Conservation (phyloP, 92 coral and sea anemone species). For the Parazoanthus swiftii region DNA sequence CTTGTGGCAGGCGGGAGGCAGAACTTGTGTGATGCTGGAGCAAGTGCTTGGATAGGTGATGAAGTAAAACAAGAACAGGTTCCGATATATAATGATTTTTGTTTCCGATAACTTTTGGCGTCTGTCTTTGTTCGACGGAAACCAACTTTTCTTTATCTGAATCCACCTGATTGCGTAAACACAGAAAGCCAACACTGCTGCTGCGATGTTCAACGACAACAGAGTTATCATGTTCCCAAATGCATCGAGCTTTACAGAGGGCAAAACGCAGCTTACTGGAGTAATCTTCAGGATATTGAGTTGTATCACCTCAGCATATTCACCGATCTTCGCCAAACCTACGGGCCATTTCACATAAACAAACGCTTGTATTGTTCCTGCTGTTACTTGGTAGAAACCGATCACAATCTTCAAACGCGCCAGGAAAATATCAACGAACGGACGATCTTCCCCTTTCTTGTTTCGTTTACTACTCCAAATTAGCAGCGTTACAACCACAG, state of each 20-base stretch:
- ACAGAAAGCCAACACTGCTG: conserved; percentile 31
- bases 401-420: conserved; percentile 67
- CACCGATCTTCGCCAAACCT: conserved; percentile 49
- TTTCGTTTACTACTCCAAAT: conserved; percentile 41
- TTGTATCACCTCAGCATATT: conserved; percentile 62
- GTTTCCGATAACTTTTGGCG: conserved; percentile 13
- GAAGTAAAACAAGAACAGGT: conserved; percentile 54
- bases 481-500: conserved; percentile 38
- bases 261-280: conserved; percentile 57
- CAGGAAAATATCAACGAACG: conserved; percentile 53
- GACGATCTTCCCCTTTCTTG: conserved; percentile 40
- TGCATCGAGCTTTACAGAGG: conserved; percentile 51
- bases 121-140: conserved; percentile 9
- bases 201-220: conserved; percentile 36
- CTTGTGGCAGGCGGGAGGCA: conserved; percentile 60
- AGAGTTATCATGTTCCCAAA: conserved; percentile 42
- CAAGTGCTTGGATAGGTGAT: conserved; percentile 67
- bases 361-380: conserved; percentile 60
- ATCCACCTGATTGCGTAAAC: conserved; percentile 40
- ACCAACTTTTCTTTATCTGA: conserved; percentile 7
- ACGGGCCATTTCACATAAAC: conserved; percentile 69
- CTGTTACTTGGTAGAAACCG: conserved; percentile 62
- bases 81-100: conserved; percentile 47
- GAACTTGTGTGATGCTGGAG: conserved; percentile 53
- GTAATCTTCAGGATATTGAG: conserved; percentile 64